phyloP scores from a whole-genome alignment of 1,140 invertebrate genomes.

The Leptinotarsa texana region DNA sequence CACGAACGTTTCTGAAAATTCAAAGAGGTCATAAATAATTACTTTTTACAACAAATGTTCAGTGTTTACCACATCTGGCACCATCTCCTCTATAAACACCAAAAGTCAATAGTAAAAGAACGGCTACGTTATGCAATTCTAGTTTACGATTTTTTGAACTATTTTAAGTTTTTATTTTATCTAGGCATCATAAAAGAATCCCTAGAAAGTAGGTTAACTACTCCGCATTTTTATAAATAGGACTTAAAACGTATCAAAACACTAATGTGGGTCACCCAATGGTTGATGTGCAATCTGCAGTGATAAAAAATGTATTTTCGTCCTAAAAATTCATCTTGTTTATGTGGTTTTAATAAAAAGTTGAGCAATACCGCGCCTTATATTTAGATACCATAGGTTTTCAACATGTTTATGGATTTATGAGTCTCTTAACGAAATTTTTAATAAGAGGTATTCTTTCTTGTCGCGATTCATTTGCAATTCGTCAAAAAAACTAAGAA shows the following conservation, averaged over 20 bases:
- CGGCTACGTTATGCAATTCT: constrained; percentile 20
- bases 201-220: constrained; percentile 25
- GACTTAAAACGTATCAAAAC: constrained; percentile 24
- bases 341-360: not conserved
- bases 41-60: constrained; percentile 6
- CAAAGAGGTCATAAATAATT: not conserved
- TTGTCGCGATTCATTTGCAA: no score
- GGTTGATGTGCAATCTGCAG: constrained; percentile 25
- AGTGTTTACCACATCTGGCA: constrained; percentile 16
- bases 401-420: not conserved
- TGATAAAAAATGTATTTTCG: constrained; percentile 26
- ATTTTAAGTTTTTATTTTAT: constrained; percentile 28
- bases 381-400: not conserved
- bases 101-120: constrained; percentile 22
- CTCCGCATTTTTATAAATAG: constrained; percentile 25
- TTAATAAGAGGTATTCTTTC: no score
- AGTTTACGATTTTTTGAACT: constrained; percentile 25
- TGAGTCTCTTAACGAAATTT: no score
- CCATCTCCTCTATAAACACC: constrained; percentile 3
- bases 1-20: not conserved
- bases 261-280: constrained; percentile 23
- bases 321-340: not conserved
- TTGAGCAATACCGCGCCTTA: not conserved
- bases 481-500: no score
- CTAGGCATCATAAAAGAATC: constrained; percentile 25